Percentiles rank a stretch among this genome's conserved stretches.
Evolutionary conservation across 2,797 vertebrate species (phyloP).

Genomic region (Hipposideros larvatus): DNA sequence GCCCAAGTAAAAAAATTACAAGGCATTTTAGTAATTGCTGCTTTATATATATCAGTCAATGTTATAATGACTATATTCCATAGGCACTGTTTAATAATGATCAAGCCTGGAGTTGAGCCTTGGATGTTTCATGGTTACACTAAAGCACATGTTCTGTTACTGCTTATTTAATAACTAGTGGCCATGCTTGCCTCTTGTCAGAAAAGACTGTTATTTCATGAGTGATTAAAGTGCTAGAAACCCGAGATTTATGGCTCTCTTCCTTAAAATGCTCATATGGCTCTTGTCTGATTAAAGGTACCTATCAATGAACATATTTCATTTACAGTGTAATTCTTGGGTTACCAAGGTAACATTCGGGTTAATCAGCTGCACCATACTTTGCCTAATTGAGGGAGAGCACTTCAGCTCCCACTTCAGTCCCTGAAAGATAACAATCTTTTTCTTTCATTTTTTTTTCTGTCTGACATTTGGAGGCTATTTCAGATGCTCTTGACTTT

Average conservation of each 20-base stretch:
- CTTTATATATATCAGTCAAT: not conserved
- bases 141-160: constrained; percentile 36
- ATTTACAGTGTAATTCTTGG: constrained; percentile 85
- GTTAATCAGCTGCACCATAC: constrained; percentile 87
- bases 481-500: constrained; percentile 86
- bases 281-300: constrained; percentile 84
- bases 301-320: constrained; percentile 72
- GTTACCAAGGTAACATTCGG: constrained; percentile 89
- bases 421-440: constrained; percentile 79
- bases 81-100: not conserved
- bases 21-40: constrained; percentile 4
- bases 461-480: constrained; percentile 68
- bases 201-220: constrained; percentile 73
- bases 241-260: constrained; percentile 73
- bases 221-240: constrained; percentile 78
- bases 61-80: not conserved
- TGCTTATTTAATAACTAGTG: constrained; percentile 60
- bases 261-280: constrained; percentile 76
- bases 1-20: not conserved
- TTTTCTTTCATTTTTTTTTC: constrained; percentile 66
- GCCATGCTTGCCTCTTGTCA: constrained; percentile 66
- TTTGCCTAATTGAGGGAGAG: constrained; percentile 88
- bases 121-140: not conserved
- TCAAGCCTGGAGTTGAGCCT: not conserved
- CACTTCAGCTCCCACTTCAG: constrained; percentile 88